These are phyloP conservation scores for Castor canadensis DNA, from an alignment of 2,113 vertebrate species.

Conservation along the genomic window DNA sequence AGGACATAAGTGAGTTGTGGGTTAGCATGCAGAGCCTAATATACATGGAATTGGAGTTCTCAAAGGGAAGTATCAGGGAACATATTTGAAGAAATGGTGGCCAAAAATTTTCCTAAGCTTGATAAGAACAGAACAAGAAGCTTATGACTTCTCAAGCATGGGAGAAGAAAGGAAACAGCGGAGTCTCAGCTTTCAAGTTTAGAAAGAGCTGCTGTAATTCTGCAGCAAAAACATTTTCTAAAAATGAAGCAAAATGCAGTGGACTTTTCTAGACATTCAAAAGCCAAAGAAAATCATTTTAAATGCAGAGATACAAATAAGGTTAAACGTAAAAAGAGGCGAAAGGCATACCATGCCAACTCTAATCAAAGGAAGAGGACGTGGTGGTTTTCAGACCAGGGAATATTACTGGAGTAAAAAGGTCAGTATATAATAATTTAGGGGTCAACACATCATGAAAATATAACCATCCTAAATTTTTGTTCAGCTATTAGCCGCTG, in stretches of 20 bases:
- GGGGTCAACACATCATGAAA: not conserved
- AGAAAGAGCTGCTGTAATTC: not conserved
- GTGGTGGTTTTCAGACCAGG: not conserved
- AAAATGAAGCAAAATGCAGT: not conserved
- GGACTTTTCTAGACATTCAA: not conserved
- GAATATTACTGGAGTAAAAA: not conserved
- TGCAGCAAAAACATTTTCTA: not conserved
- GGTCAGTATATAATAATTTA: not conserved
- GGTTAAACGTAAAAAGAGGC: not conserved
- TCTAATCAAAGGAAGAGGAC: not conserved
- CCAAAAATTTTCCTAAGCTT: not conserved
- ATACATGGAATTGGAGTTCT: no score
- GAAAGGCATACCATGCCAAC: not conserved
- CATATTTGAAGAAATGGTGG: not conserved
- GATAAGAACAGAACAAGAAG: not conserved
- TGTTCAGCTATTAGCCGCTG: not conserved
- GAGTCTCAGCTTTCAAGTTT: not conserved
- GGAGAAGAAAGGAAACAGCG: not conserved
- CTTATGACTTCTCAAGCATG: not conserved
- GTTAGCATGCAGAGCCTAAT: not conserved
- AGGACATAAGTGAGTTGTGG: not conserved
- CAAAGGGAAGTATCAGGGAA: not conserved
- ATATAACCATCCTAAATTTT: not conserved
- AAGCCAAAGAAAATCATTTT: not conserved
- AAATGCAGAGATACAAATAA: not conserved